Base-by-base conservation (phyloP, 2,888 invertebrate genomes). In the Teleiodes luculella region DNA sequence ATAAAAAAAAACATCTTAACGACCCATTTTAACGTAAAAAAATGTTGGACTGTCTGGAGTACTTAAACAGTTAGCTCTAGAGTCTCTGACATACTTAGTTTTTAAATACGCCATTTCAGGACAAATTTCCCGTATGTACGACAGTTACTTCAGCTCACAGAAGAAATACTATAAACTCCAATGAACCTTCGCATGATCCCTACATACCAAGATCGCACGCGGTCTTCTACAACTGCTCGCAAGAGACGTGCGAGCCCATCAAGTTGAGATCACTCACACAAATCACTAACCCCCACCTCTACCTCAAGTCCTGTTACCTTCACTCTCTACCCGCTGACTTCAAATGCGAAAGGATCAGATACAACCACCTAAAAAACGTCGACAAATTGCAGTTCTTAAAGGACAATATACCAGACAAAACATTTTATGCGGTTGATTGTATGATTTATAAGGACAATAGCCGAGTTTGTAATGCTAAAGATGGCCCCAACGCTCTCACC, bases 341-440 rank as follows among this genome's bases (percentile, higher is more conserved):
- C 57, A 59, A 63, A 24, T 88, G 87, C 58, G 81, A 83, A 58
- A 59, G 63, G 43, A 65, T 85, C 56, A 76, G 78, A 55, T 88
- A 80, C 55, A 68, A 80, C 59, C 59, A 81, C 56, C 74, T 82
- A 0, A 86, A 85, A 66, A 80, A 80, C 53, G 65, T 78, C 4
- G 87, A 88, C 57, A 88, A 85, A 61, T 37, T 87, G 57, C 62
- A 83, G 55, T 85, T 87, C 55, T 63, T 88, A 50, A 64, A 66
- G 1, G 74, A 72, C 24, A 77, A 75, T 53, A 73, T 87, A 60
- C 66, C 59, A 5, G 59, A 71, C 41, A 85, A 85, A 66, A 64
- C 57, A 28, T 84, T 79, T 68, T 88, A 86, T 58, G 59, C 71
- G 49, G 83, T 82, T 41, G 86, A 88, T 66, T 88, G 88, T 66